Base-by-base conservation (phyloP, 2,888 invertebrate genomes). In the Chirona hameri region DNA sequence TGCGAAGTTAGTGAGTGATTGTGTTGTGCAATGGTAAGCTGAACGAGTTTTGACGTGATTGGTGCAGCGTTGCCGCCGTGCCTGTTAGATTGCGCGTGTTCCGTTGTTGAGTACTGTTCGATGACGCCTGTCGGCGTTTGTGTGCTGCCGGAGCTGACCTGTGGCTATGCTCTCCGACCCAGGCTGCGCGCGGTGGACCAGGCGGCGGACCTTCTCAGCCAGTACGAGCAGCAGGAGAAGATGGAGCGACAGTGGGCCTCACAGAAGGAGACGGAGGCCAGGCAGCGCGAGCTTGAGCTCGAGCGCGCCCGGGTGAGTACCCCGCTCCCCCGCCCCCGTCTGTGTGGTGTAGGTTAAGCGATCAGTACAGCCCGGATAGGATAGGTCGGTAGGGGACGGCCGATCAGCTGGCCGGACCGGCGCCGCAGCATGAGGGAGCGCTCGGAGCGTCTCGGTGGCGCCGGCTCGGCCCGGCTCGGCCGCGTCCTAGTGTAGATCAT, bases 151-250 rank as follows among this genome's bases (percentile, higher is more conserved):
- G 39, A 39, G 2, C 39, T 39, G 39, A 39, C 39, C 39, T 39
- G 39, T 39, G 39, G 39, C 39, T 39, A 39, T 7, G 39, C 39
- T 52, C 52, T 18, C 52, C 52, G 48, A 7, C 18, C 18, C 80
- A 80, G 80, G 29, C 27, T 80, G 52, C 52, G 80, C 29, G 80
- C 80, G 4, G 80, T 55, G 52, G 80, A 80, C 52, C 80, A 80
- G 80, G 80, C 80, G 48, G 52, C 48, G n/a, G 52, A 80, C 21
- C 55, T 80, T 52, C 29, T 80, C n/a, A 27, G 21, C 52, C 80
- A 80, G 80, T 80, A 80, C 80, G 27, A 80, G 29, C 80, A 80
- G 52, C 80, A 80, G 80, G 80, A 80, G 52, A n/a, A 12, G 52
- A 52, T 80, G 80, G 27, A 80, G 52, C 48, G 52, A 0, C 80